Conservation (phyloP, 2,113 vertebrate genomes). For the Lipophrys pholis region DNA sequence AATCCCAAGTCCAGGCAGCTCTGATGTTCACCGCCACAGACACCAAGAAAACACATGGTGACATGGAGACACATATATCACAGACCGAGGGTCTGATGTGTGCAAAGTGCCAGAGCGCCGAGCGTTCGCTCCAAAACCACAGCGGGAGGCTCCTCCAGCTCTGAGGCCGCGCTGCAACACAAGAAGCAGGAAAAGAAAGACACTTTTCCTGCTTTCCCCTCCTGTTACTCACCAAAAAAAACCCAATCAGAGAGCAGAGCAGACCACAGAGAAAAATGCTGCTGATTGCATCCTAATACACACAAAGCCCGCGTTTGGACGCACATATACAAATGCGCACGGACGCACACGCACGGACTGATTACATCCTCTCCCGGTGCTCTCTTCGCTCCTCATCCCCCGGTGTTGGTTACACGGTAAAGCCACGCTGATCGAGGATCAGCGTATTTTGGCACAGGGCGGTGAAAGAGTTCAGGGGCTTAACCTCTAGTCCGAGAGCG, state of each 20-base stretch:
- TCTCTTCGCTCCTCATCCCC: conserved; percentile 66
- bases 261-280: conserved; percentile 72
- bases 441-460: conserved; percentile 61
- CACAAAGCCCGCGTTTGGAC: conserved; percentile 67
- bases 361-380: conserved; percentile 74
- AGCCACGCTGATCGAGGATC: conserved; percentile 71
- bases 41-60: conserved; percentile 28
- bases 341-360: conserved; percentile 52
- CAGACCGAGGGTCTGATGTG: conserved; percentile 42
- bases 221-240: conserved; percentile 67
- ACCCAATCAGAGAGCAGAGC: conserved; percentile 74
- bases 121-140: conserved; percentile 56
- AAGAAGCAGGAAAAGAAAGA: conserved; percentile 60
- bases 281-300: conserved; percentile 80
- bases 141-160: conserved; percentile 38
- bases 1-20: conserved; percentile 18
- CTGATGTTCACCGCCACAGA: conserved; percentile 24
- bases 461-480: conserved; percentile 58
- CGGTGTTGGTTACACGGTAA: conserved; percentile 74
- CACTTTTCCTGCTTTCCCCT: conserved; percentile 46
- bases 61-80: conserved; percentile 20
- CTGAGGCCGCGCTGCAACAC: conserved; percentile 57
- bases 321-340: conserved; percentile 43
- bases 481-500: conserved; percentile 62
- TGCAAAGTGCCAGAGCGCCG: conserved; percentile 51